These are phyloP conservation scores for Synanthedon andrenaeformis DNA, from an alignment of 2,888 invertebrate genomes.

Conservation along the genomic window DNA sequence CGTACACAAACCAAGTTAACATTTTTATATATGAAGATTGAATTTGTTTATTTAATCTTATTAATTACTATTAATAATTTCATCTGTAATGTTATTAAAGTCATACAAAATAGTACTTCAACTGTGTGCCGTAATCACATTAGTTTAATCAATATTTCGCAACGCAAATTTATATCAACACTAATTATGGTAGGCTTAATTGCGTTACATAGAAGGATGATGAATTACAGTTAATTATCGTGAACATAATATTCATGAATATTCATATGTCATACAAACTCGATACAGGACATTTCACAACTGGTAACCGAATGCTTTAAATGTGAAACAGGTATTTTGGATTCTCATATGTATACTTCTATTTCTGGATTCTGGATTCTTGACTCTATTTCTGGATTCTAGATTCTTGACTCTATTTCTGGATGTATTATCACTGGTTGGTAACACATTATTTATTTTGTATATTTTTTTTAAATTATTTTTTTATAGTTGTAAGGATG, in stretches of 20 bases:
- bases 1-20: too few species aligned
- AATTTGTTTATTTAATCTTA: too few species aligned
- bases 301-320: slow-evolving; percentile 65
- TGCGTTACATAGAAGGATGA: not conserved
- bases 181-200: too few species aligned
- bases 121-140: too few species aligned
- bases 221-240: not conserved
- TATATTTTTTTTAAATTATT: slow-evolving; percentile 16
- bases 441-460: slow-evolving; percentile 29
- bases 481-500: too few species aligned
- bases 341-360: slow-evolving; percentile 44
- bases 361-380: slow-evolving; percentile 42
- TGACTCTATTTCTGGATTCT: slow-evolving; percentile 18
- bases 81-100: too few species aligned
- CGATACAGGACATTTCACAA: slow-evolving; percentile 41
- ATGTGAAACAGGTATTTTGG: slow-evolving; percentile 66
- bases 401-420: slow-evolving; percentile 26
- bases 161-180: too few species aligned
- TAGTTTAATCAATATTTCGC: too few species aligned
- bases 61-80: too few species aligned
- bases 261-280: slow-evolving; percentile 20
- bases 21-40: too few species aligned
- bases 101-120: too few species aligned
- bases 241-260: not conserved
- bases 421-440: slow-evolving; percentile 30